phyloP scores from a whole-genome alignment of 2,888 invertebrate genomes.

The Malthinus flaveolus region DNA sequence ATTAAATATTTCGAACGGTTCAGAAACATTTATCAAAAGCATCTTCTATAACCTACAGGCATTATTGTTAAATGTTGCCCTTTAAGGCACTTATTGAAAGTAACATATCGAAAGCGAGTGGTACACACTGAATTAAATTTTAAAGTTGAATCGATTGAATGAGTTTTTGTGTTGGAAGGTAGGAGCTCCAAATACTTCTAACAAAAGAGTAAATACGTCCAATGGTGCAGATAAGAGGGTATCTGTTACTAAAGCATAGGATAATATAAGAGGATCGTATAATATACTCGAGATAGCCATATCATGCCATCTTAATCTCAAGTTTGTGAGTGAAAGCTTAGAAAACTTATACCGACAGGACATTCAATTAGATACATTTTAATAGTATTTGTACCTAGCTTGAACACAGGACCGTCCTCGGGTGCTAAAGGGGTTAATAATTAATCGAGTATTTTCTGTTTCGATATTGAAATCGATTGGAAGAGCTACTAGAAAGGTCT shows the following conservation, averaged over 20 bases:
- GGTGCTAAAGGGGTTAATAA: no score
- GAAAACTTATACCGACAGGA: constrained; percentile 42
- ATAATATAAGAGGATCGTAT: constrained; percentile 25
- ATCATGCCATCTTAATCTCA: constrained; percentile 49
- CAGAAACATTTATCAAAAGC: no score
- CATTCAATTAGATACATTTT: constrained; percentile 45
- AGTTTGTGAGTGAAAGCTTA: constrained; percentile 36
- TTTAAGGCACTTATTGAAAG: constrained; percentile 6
- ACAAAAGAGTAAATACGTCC: constrained; percentile 25
- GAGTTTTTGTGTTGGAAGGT: constrained; percentile 9
- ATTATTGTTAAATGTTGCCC: background rate
- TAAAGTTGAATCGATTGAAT: background rate
- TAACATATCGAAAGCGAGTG: constrained; percentile 9
- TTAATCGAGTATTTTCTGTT: no score
- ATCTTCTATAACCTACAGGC: background rate
- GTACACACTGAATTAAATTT: background rate
- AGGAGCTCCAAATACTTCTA: constrained; percentile 10
- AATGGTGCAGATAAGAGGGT: constrained; percentile 29
- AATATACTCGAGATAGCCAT: constrained; percentile 40
- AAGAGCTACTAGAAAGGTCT: no score
- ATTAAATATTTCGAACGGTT: no score
- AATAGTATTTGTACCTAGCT: constrained; percentile 35
- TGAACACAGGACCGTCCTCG: constrained; percentile 15
- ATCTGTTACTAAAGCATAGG: constrained; percentile 19
- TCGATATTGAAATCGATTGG: no score